These are phyloP conservation scores for Pissodes strobi DNA, from an alignment of 1,140 invertebrate genomes.

Conservation along the genomic window DNA sequence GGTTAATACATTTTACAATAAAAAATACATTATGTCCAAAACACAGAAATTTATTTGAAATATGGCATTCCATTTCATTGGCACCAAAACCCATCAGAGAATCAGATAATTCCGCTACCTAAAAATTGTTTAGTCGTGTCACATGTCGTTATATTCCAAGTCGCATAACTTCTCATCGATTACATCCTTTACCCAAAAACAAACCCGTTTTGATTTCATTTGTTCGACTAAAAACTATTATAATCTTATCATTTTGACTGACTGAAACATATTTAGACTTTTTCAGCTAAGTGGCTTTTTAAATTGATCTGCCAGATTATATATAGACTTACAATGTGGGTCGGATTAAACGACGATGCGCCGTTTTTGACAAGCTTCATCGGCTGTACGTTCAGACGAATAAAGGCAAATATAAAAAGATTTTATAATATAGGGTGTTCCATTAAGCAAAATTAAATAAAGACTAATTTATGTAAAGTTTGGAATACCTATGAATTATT, in stretches of 20 bases:
- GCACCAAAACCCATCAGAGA: too few relatives aligned
- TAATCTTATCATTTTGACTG: constrained; percentile 13
- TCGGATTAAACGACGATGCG: background rate
- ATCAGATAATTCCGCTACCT: background rate
- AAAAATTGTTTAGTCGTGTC: background rate
- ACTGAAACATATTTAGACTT: constrained; percentile 11
- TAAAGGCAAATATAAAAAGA: too few relatives aligned
- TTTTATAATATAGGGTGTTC: too few relatives aligned
- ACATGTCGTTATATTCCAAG: background rate
- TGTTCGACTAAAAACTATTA: constrained; percentile 4
- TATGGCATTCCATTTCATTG: too few relatives aligned
- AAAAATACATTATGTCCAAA: too few relatives aligned
- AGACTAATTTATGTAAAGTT: too few relatives aligned
- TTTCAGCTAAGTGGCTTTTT: constrained; percentile 4
- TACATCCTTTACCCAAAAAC: constrained; percentile 2
- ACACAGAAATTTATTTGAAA: too few relatives aligned
- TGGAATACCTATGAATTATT: too few relatives aligned
- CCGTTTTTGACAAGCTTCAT: constrained; percentile 3
- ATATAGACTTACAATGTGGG: background rate
- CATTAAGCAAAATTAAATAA: too few relatives aligned
- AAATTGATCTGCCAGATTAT: constrained; percentile 5
- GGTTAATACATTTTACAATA: too few relatives aligned
- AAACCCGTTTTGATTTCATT: constrained; percentile 2
- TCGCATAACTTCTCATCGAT: constrained; percentile 1
- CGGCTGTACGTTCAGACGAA: too few relatives aligned